These are phyloP conservation scores for Philopedon plagiatum DNA, from an alignment of 2,888 invertebrate genomes.

Conservation along the genomic window DNA sequence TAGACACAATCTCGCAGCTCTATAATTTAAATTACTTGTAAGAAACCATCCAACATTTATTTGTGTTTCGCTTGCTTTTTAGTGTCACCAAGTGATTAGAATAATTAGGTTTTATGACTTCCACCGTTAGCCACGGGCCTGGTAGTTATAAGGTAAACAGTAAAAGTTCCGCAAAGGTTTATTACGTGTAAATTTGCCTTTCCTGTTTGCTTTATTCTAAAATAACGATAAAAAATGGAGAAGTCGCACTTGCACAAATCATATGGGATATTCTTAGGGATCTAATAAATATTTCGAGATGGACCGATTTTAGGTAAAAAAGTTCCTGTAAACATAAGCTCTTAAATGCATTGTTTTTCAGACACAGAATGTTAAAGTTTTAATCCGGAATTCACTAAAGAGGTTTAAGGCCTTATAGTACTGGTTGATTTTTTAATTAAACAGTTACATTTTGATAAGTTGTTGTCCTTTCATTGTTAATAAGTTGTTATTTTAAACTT, in stretches of 20 bases:
- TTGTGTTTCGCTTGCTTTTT: constrained; percentile 26
- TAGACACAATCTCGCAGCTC: not conserved
- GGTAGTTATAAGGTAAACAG: constrained; percentile 6
- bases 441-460: no score
- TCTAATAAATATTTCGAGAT: no score
- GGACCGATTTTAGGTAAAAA: no score
- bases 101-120: constrained; percentile 28
- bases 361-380: no score
- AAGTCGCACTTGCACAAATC: not conserved
- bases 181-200: not conserved
- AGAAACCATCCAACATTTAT: not conserved
- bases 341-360: no score
- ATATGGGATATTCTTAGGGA: no score
- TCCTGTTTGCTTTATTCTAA: constrained; percentile 5
- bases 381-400: no score
- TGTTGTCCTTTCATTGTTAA: no score
- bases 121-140: constrained; percentile 10
- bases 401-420: no score
- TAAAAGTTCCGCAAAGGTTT: constrained; percentile 2
- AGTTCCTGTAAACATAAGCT: no score
- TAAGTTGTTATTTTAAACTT: no score
- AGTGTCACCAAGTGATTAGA: constrained; percentile 13
- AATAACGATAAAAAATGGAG: not conserved
- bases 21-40: constrained; percentile 22
- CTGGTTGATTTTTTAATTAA: no score